A percentile compares a stretch with the other conserved stretches of the same genome.
Conservation (phyloP, 1,140 invertebrate genomes). For the Chymomyza costata region DNA sequence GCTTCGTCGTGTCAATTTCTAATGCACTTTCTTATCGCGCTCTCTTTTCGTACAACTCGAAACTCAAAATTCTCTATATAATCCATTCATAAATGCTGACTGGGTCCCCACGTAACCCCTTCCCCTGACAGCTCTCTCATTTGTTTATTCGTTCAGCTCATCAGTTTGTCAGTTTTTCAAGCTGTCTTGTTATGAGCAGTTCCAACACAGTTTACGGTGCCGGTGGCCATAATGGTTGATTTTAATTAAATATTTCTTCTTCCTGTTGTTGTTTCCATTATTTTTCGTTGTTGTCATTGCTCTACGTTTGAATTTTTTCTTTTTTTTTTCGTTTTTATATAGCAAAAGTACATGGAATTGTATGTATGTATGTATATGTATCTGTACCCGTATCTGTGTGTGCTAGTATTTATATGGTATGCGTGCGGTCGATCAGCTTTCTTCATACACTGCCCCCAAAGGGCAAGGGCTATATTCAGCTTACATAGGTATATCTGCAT, state of each 20-base stretch:
- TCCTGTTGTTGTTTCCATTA: constrained; percentile 65
- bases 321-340: constrained; percentile 7
- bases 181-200: too few relatives aligned
- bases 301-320: neutral
- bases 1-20: too few relatives aligned
- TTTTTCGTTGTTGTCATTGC: constrained; percentile 20
- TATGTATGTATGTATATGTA: neutral
- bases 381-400: neutral
- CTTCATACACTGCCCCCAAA: neutral
- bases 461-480: too few relatives aligned
- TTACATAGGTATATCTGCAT: too few relatives aligned
- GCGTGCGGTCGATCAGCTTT: neutral
- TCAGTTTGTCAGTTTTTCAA: neutral
- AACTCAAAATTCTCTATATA: too few relatives aligned
- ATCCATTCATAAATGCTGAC: neutral
- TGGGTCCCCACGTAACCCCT: constrained; percentile 12
- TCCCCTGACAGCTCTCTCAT: too few relatives aligned
- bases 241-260: constrained; percentile 73
- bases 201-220: constrained; percentile 35
- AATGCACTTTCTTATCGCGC: too few relatives aligned
- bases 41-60: too few relatives aligned
- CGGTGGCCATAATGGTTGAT: constrained; percentile 68
- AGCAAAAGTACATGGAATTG: too few relatives aligned
- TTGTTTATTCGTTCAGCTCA: too few relatives aligned
- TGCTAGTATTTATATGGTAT: too few relatives aligned